Evolutionary conservation across 2,797 vertebrate species (phyloP).

Genomic region (Schizopygopsis pylzovi): DNA sequence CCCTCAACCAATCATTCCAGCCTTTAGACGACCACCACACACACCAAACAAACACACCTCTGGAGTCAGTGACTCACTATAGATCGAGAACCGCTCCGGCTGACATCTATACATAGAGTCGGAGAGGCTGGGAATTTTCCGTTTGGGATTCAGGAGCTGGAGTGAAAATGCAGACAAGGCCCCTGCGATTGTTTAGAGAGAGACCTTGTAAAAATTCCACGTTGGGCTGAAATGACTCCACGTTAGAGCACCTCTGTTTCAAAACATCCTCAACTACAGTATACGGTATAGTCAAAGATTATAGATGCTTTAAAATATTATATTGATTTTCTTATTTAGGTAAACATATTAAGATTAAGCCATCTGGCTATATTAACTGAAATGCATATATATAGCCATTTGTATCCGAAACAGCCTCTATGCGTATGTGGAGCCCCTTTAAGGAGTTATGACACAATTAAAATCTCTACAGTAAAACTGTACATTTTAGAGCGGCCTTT

Average conservation of each 20-base stretch:
- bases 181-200: constrained; percentile 28
- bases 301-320: not conserved
- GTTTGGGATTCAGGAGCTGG: constrained; percentile 11
- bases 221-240: not conserved
- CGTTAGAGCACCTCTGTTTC: not conserved
- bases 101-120: constrained; percentile 22
- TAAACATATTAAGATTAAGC: not conserved
- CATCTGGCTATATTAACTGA: not conserved
- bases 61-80: no score
- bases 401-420: not conserved
- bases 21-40: not conserved
- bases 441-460: not conserved
- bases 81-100: not conserved
- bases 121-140: constrained; percentile 43
- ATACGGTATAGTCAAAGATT: not conserved
- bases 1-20: not conserved
- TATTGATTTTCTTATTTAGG: not conserved
- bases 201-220: constrained; percentile 47
- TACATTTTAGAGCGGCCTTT: no score
- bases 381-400: no score
- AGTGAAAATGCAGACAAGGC: constrained; percentile 20
- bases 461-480: not conserved
- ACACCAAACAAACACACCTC: no score
- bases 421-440: not conserved
- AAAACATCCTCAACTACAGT: not conserved